These are phyloP conservation scores for Bradypodion ventrale DNA, from an alignment of 2,797 vertebrate genomes.

Conservation along the genomic window DNA sequence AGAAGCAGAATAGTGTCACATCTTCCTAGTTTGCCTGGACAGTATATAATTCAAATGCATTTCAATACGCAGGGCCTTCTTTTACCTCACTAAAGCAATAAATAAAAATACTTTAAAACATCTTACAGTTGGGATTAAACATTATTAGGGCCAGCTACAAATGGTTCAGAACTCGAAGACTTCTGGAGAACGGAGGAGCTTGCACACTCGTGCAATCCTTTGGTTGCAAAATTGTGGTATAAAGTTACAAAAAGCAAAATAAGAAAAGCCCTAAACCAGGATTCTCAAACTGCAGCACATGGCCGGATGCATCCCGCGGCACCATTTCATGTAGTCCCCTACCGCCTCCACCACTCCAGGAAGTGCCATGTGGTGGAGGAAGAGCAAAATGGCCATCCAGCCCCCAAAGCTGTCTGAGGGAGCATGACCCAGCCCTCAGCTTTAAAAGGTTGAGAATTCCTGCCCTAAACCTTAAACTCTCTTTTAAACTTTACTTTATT, in stretches of 20 bases:
- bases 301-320: no score
- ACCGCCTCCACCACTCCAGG: no score
- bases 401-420: no score
- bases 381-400: no score
- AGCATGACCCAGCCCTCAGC: no score
- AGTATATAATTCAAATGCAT: background rate
- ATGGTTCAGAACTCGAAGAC: background rate
- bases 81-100: background rate
- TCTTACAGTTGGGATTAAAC: background rate
- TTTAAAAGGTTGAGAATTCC: no score
- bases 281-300: no score
- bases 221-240: background rate
- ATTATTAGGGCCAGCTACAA: background rate
- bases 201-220: background rate
- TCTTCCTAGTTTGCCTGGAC: background rate
- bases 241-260: no score
- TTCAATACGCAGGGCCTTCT: background rate
- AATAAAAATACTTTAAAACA: background rate
- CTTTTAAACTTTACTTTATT: background rate
- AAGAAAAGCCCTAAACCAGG: no score
- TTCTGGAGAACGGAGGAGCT: background rate
- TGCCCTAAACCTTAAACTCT: no score
- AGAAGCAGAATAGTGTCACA: background rate
- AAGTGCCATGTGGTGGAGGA: no score
- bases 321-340: no score